Evolutionary conservation across 2,113 vertebrate species (phyloP).

Genomic region (Chrysemys picta): DNA sequence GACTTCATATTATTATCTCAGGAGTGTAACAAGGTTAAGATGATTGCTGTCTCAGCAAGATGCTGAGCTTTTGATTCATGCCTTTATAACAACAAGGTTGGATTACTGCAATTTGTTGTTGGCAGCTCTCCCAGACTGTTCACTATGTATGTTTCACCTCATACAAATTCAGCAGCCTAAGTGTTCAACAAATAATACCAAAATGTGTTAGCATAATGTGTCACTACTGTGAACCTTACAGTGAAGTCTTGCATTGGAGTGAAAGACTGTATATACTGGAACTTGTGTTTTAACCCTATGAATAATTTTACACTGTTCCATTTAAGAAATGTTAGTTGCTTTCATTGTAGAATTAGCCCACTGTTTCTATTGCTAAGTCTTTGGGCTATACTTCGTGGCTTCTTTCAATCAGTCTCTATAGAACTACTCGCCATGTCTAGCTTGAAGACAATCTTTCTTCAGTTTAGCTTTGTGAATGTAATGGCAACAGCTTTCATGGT

Average conservation of each 20-base stretch:
- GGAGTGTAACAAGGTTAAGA: slow-evolving; percentile 80
- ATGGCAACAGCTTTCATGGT: background rate
- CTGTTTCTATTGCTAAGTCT: background rate
- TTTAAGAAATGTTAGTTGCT: slow-evolving; percentile 6
- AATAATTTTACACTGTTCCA: slow-evolving; percentile 17
- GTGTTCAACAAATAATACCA: slow-evolving; percentile 59
- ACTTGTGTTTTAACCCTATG: slow-evolving; percentile 20
- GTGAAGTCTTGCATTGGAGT: slow-evolving; percentile 35
- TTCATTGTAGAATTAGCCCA: background rate
- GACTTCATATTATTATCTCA: slow-evolving; percentile 75
- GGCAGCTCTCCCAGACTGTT: slow-evolving; percentile 78
- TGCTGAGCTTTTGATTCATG: slow-evolving; percentile 77
- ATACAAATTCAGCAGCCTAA: slow-evolving; percentile 50
- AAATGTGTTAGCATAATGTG: slow-evolving; percentile 20
- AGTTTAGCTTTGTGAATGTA: background rate
- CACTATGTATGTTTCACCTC: slow-evolving; percentile 62
- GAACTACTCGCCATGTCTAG: background rate
- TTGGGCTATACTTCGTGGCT: background rate
- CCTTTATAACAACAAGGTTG: slow-evolving; percentile 77
- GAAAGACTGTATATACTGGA: slow-evolving; percentile 7
- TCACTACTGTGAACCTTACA: background rate
- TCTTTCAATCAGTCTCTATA: background rate
- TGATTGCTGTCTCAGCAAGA: slow-evolving; percentile 81
- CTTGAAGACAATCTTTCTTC: background rate
- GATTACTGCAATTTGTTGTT: slow-evolving; percentile 80